A percentile compares a stretch with the other conserved stretches of the same genome.
phyloP scores from a whole-genome alignment of 2,113 vertebrate genomes.

The Platanista minor region DNA sequence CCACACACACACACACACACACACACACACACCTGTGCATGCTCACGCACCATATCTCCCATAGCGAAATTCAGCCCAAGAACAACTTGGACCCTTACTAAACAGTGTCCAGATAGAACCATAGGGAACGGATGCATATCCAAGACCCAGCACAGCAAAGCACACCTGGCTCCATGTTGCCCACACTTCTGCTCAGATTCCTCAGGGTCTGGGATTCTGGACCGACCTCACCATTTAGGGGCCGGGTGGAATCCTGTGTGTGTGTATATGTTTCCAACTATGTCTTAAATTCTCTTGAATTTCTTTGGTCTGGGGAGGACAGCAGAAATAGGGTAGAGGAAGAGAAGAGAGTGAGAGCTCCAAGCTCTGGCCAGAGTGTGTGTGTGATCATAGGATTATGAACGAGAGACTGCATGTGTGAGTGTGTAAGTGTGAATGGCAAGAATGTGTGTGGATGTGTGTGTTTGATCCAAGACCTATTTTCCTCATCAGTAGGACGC shows the following conservation, averaged over 20 bases:
- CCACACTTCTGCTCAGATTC: background rate
- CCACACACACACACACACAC: background rate
- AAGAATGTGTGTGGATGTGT: background rate
- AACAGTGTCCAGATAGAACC: background rate
- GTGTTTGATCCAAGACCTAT: background rate
- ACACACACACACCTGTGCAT: background rate
- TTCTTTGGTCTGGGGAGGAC: background rate
- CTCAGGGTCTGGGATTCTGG: background rate
- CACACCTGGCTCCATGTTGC: background rate
- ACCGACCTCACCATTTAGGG: background rate
- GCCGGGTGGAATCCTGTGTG: background rate
- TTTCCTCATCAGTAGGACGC: background rate
- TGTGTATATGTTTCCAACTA: slow-evolving; percentile 13
- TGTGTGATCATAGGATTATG: background rate
- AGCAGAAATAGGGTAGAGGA: background rate
- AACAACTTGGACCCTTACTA: background rate
- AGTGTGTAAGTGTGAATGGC: background rate
- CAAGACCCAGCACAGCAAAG: background rate
- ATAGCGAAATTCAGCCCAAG: background rate
- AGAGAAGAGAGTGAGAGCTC: background rate
- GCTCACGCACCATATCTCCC: background rate
- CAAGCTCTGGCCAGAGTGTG: background rate
- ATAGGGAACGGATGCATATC: background rate
- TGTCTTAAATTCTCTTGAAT: background rate
- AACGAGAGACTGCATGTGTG: background rate